Conservation (phyloP, 2,113 vertebrate species). For the Nettapus auritus region DNA sequence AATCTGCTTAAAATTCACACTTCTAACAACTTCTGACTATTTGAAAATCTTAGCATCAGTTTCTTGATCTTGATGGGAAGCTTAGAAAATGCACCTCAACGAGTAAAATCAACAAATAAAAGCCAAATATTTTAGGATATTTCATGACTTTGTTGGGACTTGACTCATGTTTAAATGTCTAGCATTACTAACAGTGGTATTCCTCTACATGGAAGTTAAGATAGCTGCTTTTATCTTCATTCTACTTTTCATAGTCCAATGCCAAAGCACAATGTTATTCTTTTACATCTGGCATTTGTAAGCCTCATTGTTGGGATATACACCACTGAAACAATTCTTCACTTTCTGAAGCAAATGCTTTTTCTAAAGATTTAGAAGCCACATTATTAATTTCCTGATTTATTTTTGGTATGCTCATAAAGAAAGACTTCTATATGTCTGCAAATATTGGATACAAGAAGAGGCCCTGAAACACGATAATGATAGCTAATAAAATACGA, state of each 20-base stretch:
- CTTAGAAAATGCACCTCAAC: neutral
- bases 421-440: neutral
- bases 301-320: neutral
- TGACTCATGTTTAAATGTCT: neutral
- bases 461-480: neutral
- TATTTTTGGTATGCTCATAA: conserved; percentile 2
- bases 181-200: neutral
- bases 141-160: neutral
- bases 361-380: conserved; percentile 20
- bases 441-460: neutral
- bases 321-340: neutral
- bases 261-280: neutral
- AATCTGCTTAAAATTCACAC: conserved; percentile 18
- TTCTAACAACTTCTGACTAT: neutral
- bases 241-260: neutral
- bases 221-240: conserved; percentile 4
- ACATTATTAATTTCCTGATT: neutral
- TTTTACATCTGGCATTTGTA: neutral
- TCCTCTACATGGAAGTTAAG: neutral
- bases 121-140: neutral
- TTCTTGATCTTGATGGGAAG: neutral
- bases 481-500: conserved; percentile 51
- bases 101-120: neutral
- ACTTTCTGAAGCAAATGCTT: conserved; percentile 8
- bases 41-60: neutral